Base-by-base conservation (phyloP, 2,888 invertebrate genomes). In the Sceliomorpha sp. region DNA sequence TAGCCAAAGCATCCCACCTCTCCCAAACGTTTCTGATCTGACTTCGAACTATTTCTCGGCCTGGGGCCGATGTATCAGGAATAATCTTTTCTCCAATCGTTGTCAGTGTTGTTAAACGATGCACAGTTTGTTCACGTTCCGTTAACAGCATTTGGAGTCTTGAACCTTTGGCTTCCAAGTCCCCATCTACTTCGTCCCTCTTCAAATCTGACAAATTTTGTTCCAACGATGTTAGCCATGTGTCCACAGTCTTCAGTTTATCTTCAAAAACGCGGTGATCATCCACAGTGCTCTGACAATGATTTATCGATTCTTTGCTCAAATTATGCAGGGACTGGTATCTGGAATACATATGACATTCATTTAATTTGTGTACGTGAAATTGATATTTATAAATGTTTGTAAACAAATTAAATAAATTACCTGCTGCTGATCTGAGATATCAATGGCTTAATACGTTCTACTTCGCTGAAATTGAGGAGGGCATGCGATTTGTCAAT, bases 11-110 rank as follows among this genome's bases (percentile, higher is more conserved):
- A 79, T 98, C 98, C 96, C 97, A 98, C 81, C 95, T 91, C 82
- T 96, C 95, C 77, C 96, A 92, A 9, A 96, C 91, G 15, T 92
- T 90, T 79, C 96, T 91, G 58, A 98, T 89, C 85, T 97, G 95
- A 73, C 94, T 92, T n/a, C 98, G 92, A 55, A 98, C 94, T 48
- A 91, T 92, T 87, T 98, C 98, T 68, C 98, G 92, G 0, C 98
- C 98, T 76, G 94, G 93, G 0, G 98, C 94, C 6, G 97, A 95
- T 1, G 98, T 98, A 87, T 97, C 96, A 0, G 97, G 96, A 67
- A 97, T 91, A n/a, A 98, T 92, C 85, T 94, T 94, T 82, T 98
- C 98, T 1, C 96, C 96, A 0, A 94, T 91, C 1, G 93, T 91
- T 8, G 94, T 93, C 10, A 97, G 88, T 29, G 93, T 91, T 50